These are phyloP conservation scores for Mesopsocus fuscifrons DNA, from an alignment of 2,888 invertebrate genomes.

Conservation along the genomic window DNA sequence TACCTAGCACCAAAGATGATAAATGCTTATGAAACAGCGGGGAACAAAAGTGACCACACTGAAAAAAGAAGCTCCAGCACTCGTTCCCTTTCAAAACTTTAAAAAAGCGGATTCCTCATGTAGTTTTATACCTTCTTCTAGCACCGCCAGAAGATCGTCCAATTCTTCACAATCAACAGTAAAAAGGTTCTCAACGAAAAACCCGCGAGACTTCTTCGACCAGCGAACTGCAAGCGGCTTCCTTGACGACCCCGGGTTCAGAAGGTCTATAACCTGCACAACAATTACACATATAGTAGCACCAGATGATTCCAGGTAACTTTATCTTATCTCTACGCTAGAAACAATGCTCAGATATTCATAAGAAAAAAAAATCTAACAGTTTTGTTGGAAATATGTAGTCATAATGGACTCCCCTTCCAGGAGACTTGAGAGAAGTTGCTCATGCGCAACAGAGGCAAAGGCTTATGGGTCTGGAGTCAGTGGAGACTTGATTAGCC, in stretches of 20 bases:
- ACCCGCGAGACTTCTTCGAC: constrained; percentile 82
- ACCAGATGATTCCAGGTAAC: background rate
- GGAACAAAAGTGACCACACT: too few species aligned
- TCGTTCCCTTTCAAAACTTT: too few species aligned
- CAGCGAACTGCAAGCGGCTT: constrained; percentile 79
- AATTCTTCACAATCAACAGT: constrained; percentile 85
- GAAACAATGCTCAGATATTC: too few species aligned
- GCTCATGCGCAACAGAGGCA: too few species aligned
- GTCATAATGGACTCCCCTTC: constrained; percentile 1
- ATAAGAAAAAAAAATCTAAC: constrained; percentile 2
- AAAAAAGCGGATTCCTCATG: too few species aligned
- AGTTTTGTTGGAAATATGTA: background rate
- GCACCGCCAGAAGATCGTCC: constrained; percentile 78
- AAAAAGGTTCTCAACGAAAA: constrained; percentile 92
- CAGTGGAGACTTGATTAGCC: too few species aligned
- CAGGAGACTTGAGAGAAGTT: too few species aligned
- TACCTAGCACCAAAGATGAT: background rate
- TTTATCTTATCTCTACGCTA: too few species aligned
- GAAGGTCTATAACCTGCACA: constrained; percentile 82
- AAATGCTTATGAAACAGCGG: constrained; percentile 6
- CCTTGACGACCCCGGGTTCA: constrained; percentile 67
- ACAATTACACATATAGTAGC: constrained; percentile 17
- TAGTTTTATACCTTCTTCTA: constrained; percentile 90
- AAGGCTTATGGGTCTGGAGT: too few species aligned
- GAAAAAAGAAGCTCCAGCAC: too few species aligned